phyloP scores from a whole-genome alignment of 2,113 vertebrate genomes.

The Pycnonotus jocosus region DNA sequence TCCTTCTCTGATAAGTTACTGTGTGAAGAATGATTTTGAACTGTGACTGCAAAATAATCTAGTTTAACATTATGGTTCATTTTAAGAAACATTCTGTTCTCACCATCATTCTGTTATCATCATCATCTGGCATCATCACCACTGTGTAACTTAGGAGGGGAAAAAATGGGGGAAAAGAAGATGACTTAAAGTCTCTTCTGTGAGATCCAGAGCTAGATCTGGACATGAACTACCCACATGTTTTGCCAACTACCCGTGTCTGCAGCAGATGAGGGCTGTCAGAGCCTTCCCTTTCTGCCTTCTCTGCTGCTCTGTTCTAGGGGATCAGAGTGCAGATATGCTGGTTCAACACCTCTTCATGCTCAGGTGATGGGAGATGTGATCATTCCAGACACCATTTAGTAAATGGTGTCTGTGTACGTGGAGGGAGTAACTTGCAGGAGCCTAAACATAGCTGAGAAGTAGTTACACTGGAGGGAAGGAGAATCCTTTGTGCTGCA shows the following conservation, averaged over 20 bases:
- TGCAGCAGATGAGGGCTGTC: not conserved
- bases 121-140: not conserved
- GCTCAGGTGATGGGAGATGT: not conserved
- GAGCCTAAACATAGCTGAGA: not conserved
- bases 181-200: not conserved
- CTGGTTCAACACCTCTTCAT: not conserved
- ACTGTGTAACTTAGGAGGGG: not conserved
- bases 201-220: not conserved
- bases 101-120: not conserved
- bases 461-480: not conserved
- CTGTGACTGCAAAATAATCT: not conserved
- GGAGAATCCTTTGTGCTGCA: not conserved
- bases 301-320: not conserved
- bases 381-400: not conserved
- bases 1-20: not conserved
- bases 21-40: not conserved
- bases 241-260: rapidly evolving
- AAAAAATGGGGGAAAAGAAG: not conserved
- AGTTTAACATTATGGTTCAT: not conserved
- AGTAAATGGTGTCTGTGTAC: not conserved
- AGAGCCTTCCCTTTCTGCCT: not conserved
- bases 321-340: not conserved
- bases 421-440: not conserved
- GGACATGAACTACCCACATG: not conserved
- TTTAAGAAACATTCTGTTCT: not conserved